phyloP scores from a whole-genome alignment of 2,113 vertebrate species.

The Stictonetta naevosa region DNA sequence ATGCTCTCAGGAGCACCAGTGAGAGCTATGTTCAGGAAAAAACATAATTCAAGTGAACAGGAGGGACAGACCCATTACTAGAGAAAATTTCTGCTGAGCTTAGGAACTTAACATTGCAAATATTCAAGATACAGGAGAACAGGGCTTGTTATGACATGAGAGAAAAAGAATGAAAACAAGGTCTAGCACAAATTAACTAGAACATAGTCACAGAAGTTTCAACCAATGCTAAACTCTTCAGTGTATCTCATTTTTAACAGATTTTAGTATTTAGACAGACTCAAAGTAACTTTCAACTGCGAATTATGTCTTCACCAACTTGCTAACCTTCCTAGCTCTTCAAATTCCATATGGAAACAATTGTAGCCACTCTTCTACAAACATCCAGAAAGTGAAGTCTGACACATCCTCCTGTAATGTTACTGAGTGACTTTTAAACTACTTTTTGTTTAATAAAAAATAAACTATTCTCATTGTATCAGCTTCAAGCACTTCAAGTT shows the following conservation, averaged over 20 bases:
- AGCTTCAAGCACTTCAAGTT: not conserved
- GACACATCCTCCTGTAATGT: not conserved
- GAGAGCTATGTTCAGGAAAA: not conserved
- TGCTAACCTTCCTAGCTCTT: not conserved
- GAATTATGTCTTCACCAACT: not conserved
- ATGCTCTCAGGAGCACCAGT: not conserved
- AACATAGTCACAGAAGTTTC: not conserved
- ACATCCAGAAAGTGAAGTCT: not conserved
- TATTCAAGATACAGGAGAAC: not conserved
- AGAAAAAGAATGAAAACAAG: not conserved
- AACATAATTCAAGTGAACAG: not conserved
- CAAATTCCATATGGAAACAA: not conserved
- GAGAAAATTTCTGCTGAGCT: not conserved
- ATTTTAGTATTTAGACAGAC: not conserved
- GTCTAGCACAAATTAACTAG: not conserved
- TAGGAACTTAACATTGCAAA: not conserved
- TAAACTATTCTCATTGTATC: not conserved
- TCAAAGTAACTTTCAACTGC: not conserved
- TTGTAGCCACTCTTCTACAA: not conserved
- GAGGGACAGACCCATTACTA: not conserved
- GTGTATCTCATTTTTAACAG: not conserved
- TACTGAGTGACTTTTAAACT: not conserved
- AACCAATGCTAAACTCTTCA: not conserved
- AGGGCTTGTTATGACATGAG: not conserved
- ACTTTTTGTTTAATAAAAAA: not conserved